Percentiles rank a stretch among this genome's conserved stretches.
phyloP scores from a whole-genome alignment of 2,797 vertebrate species.

The Babyrousa celebensis region DNA sequence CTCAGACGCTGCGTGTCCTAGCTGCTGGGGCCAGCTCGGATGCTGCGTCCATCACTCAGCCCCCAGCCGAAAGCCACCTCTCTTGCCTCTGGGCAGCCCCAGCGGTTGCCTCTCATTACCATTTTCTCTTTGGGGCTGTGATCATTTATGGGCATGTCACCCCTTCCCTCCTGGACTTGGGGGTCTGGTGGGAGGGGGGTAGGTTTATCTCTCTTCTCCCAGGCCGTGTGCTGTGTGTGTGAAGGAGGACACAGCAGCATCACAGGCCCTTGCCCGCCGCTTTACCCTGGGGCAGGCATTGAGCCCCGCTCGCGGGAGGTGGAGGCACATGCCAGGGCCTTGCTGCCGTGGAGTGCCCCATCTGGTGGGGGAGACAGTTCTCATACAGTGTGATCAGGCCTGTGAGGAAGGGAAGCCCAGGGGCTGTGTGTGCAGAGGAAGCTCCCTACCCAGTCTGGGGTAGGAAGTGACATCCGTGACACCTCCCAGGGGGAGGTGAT shows the following conservation, averaged over 20 bases:
- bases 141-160: fast-evolving
- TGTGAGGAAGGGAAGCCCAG: background rate
- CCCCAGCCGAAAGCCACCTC: background rate
- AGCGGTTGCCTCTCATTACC: background rate
- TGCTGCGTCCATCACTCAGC: fast-evolving
- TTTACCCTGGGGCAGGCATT: background rate
- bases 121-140: background rate
- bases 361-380: background rate
- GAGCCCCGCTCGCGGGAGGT: background rate
- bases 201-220: background rate
- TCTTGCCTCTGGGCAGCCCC: background rate
- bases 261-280: background rate
- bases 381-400: fast-evolving
- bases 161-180: background rate
- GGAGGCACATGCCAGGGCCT: background rate
- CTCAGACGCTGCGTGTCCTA: fast-evolving
- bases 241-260: background rate
- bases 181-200: background rate
- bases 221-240: fast-evolving
- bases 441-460: fast-evolving
- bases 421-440: background rate
- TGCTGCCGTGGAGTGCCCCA: fast-evolving
- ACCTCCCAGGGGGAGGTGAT: background rate
- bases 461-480: background rate
- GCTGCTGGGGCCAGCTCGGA: background rate